Conservation (phyloP, 1,140 invertebrate species). For the Zaprionus vittiger region DNA sequence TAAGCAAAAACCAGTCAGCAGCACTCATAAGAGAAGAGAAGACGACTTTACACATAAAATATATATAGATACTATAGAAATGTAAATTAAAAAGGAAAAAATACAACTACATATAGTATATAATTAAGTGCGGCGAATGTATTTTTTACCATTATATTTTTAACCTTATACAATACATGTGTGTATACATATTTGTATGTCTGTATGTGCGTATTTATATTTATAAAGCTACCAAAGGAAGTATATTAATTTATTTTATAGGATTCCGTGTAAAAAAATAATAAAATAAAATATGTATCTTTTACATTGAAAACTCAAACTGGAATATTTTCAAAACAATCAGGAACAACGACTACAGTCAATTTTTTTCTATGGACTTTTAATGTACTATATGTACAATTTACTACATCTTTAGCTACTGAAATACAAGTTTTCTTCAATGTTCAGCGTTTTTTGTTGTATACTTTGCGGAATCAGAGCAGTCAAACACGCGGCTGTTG, state of each 20-base stretch:
- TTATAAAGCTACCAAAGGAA: constrained; percentile 77
- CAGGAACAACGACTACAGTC: no score
- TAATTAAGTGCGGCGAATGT: constrained; percentile 63
- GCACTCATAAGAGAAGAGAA: constrained; percentile 44
- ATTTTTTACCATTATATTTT: constrained; percentile 70
- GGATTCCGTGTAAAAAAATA: constrained; percentile 72
- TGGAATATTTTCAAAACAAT: not conserved
- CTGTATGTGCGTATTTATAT: constrained; percentile 77
- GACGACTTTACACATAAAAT: constrained; percentile 44
- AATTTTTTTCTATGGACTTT: no score
- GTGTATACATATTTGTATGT: constrained; percentile 63
- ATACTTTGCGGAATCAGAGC: no score
- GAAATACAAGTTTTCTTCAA: no score
- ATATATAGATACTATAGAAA: constrained; percentile 66
- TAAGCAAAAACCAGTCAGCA: constrained; percentile 54
- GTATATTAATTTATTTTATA: constrained; percentile 77
- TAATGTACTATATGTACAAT: no score
- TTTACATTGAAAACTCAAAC: constrained; percentile 35
- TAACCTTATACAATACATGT: constrained; percentile 69
- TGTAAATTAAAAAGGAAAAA: constrained; percentile 60
- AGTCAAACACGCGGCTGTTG: no score
- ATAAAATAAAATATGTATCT: constrained; percentile 69
- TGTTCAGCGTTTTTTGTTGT: no score
- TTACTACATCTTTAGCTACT: no score
- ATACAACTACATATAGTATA: constrained; percentile 66